Evolutionary conservation across 2,888 invertebrate species (phyloP).

Genomic region (Hesperia comma): DNA sequence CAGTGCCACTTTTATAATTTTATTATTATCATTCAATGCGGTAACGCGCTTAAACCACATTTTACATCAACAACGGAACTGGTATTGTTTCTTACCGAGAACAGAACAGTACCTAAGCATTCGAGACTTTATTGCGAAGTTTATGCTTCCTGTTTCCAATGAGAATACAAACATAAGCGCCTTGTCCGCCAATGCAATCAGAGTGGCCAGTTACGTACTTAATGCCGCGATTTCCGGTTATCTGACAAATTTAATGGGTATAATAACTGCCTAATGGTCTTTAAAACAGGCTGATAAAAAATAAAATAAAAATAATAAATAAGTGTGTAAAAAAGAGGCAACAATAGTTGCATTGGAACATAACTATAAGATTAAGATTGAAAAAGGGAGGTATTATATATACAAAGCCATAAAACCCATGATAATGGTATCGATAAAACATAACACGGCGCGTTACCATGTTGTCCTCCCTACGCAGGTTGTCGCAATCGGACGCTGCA

Average conservation of each 20-base stretch:
- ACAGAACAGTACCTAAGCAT: conserved; percentile 63
- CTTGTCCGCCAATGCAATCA: conserved; percentile 42
- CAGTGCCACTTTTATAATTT: neutral
- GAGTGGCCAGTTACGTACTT: conserved; percentile 25
- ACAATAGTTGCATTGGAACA: neutral
- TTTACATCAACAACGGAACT: conserved; percentile 81
- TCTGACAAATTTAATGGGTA: conserved; percentile 17
- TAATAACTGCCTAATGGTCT: neutral
- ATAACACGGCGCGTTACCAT: conserved; percentile 43
- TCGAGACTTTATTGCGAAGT: conserved; percentile 74
- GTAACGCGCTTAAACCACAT: conserved; percentile 76
- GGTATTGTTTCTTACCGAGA: conserved; percentile 80
- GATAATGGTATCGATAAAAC: conserved; percentile 55
- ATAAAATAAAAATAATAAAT: too few species aligned
- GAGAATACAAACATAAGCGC: conserved; percentile 70
- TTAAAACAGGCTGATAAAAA: neutral
- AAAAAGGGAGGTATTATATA: neutral
- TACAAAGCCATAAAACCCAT: neutral
- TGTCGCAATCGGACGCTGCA: conserved; percentile 80
- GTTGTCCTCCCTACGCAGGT: conserved; percentile 44
- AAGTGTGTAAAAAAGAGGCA: neutral
- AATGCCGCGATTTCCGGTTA: conserved; percentile 30
- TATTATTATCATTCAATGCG: conserved; percentile 43
- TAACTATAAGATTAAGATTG: neutral
- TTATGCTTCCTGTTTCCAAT: conserved; percentile 81